Base-by-base conservation (phyloP, 2,797 vertebrate genomes). In the Tokudaia tokunoshimensis region DNA sequence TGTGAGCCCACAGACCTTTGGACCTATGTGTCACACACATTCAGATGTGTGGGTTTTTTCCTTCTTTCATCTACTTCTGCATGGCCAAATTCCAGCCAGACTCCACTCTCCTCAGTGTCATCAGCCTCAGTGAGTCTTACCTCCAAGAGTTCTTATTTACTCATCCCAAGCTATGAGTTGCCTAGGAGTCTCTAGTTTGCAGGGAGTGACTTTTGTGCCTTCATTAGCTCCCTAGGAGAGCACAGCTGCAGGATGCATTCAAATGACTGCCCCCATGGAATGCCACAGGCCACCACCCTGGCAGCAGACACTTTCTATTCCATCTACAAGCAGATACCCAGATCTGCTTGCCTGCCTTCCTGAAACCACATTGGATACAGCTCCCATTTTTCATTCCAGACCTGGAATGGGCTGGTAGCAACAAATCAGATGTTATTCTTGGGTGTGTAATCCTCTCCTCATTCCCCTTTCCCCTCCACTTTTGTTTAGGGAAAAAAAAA, bases 341-440 rank as follows among this genome's bases (percentile, higher is more conserved):
- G 96, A 96, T 96, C 78, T 34, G 50, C 95, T 96, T 95, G 47
- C 52, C 96, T 95, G 41, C 55, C 95, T 98, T 98, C 95, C 98
- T 97, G 96, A 98, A 98, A 97, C 90, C 87, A 97, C 96, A 90
- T 91, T 95, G 97, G 96, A 98, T 96, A 95, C 96, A 97, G 96
- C 67, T 96, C 95, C 94, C 97, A 89, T 90, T 96, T 98, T 84
- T 52, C 34, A 52, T 52, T 96, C 94, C 97, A 97, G 96, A 92
- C 94, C 95, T 96, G 97, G 97, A 98, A 98, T 95, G 96, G 94
- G 52, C 97, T 98, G 97, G 98, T 96, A 98, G 95, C 89, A 98
- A 94, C 92, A 97, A 98, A 96, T 98, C 72, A 96, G 96, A 98
- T 98, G 94, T 98, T 98, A 97, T 98, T 98, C 97, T 98, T 98